Conservation (phyloP, 1,140 invertebrate species). For the Wiebesia pumilae region DNA sequence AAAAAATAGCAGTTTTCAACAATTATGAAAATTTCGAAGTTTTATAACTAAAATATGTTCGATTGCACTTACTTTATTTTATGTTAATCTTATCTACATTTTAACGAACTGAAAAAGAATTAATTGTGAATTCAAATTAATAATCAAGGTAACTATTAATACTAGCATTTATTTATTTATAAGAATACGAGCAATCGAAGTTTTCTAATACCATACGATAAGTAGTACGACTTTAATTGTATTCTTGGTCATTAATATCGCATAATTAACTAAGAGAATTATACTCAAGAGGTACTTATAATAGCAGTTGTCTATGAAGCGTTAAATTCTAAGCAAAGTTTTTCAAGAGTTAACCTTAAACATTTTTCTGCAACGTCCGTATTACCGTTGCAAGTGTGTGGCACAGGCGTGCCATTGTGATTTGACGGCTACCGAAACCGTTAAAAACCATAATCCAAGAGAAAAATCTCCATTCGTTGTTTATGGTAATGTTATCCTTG, state of each 20-base stretch:
- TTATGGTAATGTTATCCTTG: conserved; percentile 70
- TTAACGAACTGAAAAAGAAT: not conserved
- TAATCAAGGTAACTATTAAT: too few relatives aligned
- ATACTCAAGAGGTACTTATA: not conserved
- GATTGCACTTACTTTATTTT: not conserved
- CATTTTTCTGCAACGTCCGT: not conserved
- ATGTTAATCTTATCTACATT: not conserved
- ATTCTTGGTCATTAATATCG: not conserved
- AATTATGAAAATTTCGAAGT: not conserved
- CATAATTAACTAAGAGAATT: not conserved
- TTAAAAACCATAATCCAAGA: conserved; percentile 66
- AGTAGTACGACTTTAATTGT: not conserved
- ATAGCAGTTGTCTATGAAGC: not conserved
- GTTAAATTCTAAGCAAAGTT: not conserved
- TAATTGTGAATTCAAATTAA: too few relatives aligned
- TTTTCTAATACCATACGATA: too few relatives aligned
- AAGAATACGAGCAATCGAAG: too few relatives aligned
- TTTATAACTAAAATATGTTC: not conserved
- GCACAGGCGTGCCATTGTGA: not conserved
- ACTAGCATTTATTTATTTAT: too few relatives aligned
- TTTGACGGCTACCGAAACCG: conserved; percentile 1
- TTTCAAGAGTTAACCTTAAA: not conserved
- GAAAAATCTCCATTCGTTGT: conserved; percentile 66
- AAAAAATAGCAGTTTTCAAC: too few relatives aligned
- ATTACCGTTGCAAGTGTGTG: not conserved